phyloP scores from a whole-genome alignment of 2,888 invertebrate genomes.

The Ischnus inquisitorius region DNA sequence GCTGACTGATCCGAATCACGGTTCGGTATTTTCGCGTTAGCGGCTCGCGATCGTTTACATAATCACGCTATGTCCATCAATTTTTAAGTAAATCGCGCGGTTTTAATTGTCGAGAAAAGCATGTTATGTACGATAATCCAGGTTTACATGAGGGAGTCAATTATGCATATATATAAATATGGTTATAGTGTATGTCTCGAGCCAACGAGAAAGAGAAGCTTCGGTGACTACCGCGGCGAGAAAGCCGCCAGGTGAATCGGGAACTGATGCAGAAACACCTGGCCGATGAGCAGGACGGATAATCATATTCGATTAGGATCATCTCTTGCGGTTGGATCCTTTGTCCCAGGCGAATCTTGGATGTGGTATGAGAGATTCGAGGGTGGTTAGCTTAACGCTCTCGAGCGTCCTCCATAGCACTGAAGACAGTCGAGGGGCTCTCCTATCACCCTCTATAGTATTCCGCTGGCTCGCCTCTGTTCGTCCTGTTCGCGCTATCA shows the following conservation, averaged over 20 bases:
- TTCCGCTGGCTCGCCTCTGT: conserved; percentile 39
- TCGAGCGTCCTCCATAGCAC: conserved; percentile 73
- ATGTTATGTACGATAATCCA: too few relatives aligned
- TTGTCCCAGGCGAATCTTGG: conserved; percentile 77
- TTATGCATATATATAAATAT: too few relatives aligned
- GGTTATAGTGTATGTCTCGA: too few relatives aligned
- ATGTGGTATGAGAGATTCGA: conserved; percentile 59
- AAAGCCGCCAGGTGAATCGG: conserved; percentile 32
- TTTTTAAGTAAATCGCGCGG: too few relatives aligned
- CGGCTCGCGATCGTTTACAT: too few relatives aligned
- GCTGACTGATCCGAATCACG: too few relatives aligned
- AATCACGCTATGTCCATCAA: too few relatives aligned
- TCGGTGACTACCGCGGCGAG: conserved; percentile 15
- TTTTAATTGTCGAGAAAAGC: too few relatives aligned
- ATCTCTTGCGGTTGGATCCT: conserved; percentile 78
- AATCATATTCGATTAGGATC: conserved; percentile 84
- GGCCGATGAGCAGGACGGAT: conserved; percentile 79
- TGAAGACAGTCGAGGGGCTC: conserved; percentile 71
- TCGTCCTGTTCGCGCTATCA: conserved; percentile 63
- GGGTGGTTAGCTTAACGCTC: conserved; percentile 70
- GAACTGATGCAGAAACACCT: conserved; percentile 56
- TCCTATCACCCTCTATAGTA: conserved; percentile 47
- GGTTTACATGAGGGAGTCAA: too few relatives aligned
- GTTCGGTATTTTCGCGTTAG: too few relatives aligned
- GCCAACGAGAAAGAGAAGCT: neutral